Evolutionary conservation across 2,797 vertebrate species (phyloP).

Genomic region (Xenops minutus): DNA sequence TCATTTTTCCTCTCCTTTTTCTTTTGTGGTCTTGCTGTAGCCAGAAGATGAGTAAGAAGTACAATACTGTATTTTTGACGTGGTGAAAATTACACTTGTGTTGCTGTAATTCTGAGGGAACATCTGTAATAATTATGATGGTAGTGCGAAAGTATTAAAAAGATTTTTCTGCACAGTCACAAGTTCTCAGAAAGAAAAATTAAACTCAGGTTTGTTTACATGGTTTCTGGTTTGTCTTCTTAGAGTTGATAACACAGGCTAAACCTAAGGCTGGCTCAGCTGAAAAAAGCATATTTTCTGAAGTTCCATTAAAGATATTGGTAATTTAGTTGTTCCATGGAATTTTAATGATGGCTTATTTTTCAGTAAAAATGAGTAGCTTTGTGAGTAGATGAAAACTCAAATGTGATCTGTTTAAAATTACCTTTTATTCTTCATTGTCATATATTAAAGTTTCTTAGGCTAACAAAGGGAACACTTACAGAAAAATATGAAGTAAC

Average conservation of each 20-base stretch:
- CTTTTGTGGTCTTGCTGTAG: background rate
- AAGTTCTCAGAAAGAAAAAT: background rate
- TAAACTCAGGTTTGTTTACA: background rate
- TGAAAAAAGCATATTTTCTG: background rate
- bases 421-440: background rate
- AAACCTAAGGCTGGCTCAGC: background rate
- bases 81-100: background rate
- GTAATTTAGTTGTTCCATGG: background rate
- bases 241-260: background rate
- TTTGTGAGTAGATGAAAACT: constrained; percentile 13
- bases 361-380: background rate
- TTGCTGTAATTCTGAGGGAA: background rate
- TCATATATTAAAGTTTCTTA: constrained; percentile 1
- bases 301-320: background rate
- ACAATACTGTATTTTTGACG: background rate
- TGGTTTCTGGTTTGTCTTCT: background rate
- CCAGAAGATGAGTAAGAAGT: background rate
- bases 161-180: background rate
- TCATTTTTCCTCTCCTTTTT: background rate
- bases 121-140: background rate
- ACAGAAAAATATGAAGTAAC: background rate
- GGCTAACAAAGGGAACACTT: background rate
- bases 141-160: background rate
- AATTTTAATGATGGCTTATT: background rate
- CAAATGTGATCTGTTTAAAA: background rate